phyloP scores from a whole-genome alignment of 1,140 invertebrate species.

The Macrosteles quadrilineatus region DNA sequence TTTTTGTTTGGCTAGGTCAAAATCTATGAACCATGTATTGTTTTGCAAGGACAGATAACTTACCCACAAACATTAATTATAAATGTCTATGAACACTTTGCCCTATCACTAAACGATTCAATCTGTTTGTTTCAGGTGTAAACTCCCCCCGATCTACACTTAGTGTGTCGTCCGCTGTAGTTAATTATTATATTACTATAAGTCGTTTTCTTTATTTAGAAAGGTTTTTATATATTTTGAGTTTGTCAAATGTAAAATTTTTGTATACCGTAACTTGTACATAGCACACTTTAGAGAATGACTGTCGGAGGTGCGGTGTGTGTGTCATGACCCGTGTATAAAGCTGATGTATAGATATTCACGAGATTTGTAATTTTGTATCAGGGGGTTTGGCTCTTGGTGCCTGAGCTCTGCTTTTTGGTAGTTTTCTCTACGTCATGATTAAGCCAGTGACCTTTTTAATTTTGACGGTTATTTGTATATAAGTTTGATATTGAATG shows the following conservation, averaged over 20 bases:
- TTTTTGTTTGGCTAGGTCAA: too few relatives aligned
- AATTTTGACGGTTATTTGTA: not conserved
- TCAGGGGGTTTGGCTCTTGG: not conserved
- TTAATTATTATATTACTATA: slow-evolving; percentile 3
- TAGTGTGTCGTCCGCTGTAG: slow-evolving; percentile 15
- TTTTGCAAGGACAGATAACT: too few relatives aligned
- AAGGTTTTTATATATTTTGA: slow-evolving; percentile 15
- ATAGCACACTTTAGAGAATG: slow-evolving; percentile 8
- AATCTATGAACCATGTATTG: too few relatives aligned
- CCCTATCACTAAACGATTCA: too few relatives aligned
- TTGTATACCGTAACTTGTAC: slow-evolving; percentile 10
- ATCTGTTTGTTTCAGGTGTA: slow-evolving; percentile 10
- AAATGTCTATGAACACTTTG: too few relatives aligned
- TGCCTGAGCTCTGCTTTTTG: slow-evolving; percentile 8
- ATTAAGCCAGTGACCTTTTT: not conserved
- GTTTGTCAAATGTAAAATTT: slow-evolving; percentile 14
- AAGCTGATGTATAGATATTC: slow-evolving; percentile 11
- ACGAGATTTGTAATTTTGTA: slow-evolving; percentile 22
- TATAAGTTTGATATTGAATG: not conserved
- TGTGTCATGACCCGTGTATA: not conserved
- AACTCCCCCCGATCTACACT: not conserved
- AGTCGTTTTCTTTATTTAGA: slow-evolving; percentile 11
- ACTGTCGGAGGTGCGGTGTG: not conserved
- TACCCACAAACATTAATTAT: too few relatives aligned
- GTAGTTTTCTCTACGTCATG: not conserved